Conservation (phyloP, 2,888 invertebrate genomes). For the Phymatocera aterrima region DNA sequence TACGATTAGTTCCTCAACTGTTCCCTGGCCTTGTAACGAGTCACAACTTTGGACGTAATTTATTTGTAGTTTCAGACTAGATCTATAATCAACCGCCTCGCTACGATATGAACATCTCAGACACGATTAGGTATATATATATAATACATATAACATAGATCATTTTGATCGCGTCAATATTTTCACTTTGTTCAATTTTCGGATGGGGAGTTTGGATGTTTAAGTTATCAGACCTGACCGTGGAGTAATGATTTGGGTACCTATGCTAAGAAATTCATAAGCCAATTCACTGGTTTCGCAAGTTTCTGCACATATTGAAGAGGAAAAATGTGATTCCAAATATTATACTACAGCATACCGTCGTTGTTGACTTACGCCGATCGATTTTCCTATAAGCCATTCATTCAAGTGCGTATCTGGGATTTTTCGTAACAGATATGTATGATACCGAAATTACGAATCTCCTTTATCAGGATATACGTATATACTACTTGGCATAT, state of each 20-base stretch:
- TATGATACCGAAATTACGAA: background rate
- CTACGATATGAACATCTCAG: too few species aligned
- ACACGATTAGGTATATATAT: too few species aligned
- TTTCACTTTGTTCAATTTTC: too few species aligned
- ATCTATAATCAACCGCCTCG: background rate
- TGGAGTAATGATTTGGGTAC: too few species aligned
- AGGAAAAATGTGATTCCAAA: too few species aligned
- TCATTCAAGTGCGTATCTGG: background rate
- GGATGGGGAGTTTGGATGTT: too few species aligned
- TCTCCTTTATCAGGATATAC: background rate
- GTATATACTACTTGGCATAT: background rate
- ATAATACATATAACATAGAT: too few species aligned
- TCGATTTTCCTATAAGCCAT: background rate
- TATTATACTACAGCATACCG: too few species aligned
- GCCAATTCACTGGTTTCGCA: too few species aligned
- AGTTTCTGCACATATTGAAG: background rate
- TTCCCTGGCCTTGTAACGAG: background rate
- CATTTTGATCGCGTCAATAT: too few species aligned
- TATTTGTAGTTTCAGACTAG: conserved; percentile 25
- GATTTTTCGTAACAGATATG: background rate
- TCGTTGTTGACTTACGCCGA: background rate
- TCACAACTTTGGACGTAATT: conserved; percentile 20
- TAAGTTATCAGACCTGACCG: too few species aligned
- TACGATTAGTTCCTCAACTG: conserved; percentile 12
- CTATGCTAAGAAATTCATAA: too few species aligned